Conservation (phyloP, 2,797 vertebrate species). For the Acrossocheilus fasciatus region DNA sequence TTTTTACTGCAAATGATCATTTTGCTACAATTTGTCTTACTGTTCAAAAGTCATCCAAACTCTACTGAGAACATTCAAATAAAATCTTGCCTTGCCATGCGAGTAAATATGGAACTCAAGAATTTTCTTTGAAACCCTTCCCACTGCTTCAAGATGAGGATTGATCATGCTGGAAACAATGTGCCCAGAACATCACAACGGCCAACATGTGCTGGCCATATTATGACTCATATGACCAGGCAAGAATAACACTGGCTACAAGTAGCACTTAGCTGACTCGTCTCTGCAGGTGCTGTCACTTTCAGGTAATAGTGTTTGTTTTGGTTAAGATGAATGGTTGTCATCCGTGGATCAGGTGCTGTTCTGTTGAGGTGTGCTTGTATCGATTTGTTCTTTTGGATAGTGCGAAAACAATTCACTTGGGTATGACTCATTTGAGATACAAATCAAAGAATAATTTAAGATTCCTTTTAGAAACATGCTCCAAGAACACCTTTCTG, state of each 20-base stretch:
- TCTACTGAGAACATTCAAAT: constrained; percentile 71
- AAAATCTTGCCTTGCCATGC: constrained; percentile 80
- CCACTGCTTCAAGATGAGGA: constrained; percentile 80
- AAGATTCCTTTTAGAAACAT: not conserved
- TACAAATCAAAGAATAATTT: not conserved
- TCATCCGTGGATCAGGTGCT: not conserved
- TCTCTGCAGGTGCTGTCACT: not conserved
- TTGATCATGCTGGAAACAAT: constrained; percentile 77
- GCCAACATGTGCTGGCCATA: constrained; percentile 91
- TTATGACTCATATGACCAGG: constrained; percentile 73
- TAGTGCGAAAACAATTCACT: not conserved
- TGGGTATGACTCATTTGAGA: not conserved
- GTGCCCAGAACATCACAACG: constrained; percentile 78
- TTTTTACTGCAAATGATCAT: constrained; percentile 44
- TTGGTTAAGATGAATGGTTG: not conserved
- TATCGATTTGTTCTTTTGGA: not conserved
- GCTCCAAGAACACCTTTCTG: not conserved
- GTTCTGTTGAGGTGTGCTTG: not conserved
- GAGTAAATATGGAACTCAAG: constrained; percentile 82
- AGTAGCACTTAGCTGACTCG: constrained; percentile 22
- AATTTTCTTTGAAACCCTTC: constrained; percentile 88
- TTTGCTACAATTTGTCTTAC: constrained; percentile 71
- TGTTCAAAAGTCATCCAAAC: constrained; percentile 63
- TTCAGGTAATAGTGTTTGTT: not conserved
- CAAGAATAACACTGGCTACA: constrained; percentile 61